Conservation (phyloP, 2,797 vertebrate species). For the Pseudomugil gertrudae region DNA sequence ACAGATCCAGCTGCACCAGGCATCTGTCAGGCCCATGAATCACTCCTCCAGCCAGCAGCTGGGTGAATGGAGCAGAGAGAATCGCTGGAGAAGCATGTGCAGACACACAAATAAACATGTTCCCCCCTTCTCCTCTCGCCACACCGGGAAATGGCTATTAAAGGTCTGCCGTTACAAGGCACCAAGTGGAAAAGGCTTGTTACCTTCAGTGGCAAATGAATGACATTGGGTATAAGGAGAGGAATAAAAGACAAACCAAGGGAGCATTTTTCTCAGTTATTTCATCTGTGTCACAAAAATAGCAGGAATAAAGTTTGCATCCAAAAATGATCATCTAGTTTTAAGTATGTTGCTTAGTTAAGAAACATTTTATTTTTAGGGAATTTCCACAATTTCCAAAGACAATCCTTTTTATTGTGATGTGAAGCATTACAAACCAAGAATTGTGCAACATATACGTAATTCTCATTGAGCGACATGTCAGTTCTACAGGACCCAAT, state of each 20-base stretch:
- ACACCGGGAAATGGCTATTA: conserved; percentile 87
- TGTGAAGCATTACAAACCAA: conserved; percentile 4
- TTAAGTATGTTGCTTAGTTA: conserved; percentile 15
- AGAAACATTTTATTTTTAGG: conserved; percentile 7
- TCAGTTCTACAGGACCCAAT: not conserved
- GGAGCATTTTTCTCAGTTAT: conserved; percentile 76
- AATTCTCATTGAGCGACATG: not conserved
- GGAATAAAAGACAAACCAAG: conserved; percentile 78
- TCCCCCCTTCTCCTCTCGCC: conserved; percentile 76
- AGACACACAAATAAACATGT: conserved; percentile 87
- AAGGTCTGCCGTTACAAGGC: conserved; percentile 84
- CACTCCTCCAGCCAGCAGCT: conserved; percentile 96
- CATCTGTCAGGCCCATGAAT: conserved; percentile 99
- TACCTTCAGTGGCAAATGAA: conserved; percentile 86
- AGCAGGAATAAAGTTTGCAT: conserved; percentile 48
- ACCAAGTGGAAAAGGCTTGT: conserved; percentile 82
- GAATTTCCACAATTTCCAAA: conserved; percentile 13
- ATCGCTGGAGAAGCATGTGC: conserved; percentile 85
- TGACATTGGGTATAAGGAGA: conserved; percentile 85
- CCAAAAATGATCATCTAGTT: conserved; percentile 47
- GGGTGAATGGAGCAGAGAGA: conserved; percentile 90
- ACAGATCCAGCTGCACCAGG: conserved; percentile 99
- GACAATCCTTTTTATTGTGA: conserved; percentile 21
- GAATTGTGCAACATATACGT: conserved; percentile 1
- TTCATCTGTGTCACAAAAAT: conserved; percentile 54